phyloP scores from a whole-genome alignment of 1,140 invertebrate genomes.

The Tetramorium simillimum region DNA sequence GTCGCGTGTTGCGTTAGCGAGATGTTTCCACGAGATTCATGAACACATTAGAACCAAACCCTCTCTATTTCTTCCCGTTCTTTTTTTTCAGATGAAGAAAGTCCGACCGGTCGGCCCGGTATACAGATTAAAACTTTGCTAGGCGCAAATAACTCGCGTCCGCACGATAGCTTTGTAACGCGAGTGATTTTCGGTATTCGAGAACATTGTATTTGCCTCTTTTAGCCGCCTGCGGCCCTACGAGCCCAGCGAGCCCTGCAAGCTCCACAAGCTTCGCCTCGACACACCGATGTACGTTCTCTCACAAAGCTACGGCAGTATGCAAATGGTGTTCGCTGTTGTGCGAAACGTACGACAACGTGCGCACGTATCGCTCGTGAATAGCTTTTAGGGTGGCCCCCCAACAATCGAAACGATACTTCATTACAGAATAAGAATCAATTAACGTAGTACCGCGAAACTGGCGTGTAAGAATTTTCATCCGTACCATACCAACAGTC shows the following conservation, averaged over 20 bases:
- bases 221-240: slow-evolving; percentile 43
- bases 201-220: slow-evolving; percentile 58
- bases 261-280: slow-evolving; percentile 17
- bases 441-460: background rate
- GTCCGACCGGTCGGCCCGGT: slow-evolving; percentile 1
- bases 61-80: background rate
- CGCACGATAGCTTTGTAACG: slow-evolving; percentile 57
- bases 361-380: background rate
- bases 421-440: slow-evolving; percentile 44
- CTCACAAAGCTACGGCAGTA: slow-evolving; percentile 37
- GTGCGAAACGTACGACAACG: slow-evolving; percentile 7
- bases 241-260: slow-evolving; percentile 43
- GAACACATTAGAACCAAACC: background rate
- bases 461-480: background rate
- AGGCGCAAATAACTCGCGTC: slow-evolving; percentile 58
- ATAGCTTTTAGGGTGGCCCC: slow-evolving; percentile 6
- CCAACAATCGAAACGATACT: slow-evolving; percentile 40
- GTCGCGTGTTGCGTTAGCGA: background rate
- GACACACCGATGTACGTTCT: background rate
- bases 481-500: background rate
- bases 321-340: slow-evolving; percentile 38
- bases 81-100: slow-evolving; percentile 18
- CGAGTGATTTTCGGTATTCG: slow-evolving; percentile 60
- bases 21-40: background rate
- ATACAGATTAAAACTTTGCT: slow-evolving; percentile 38